Conservation (phyloP, 2,888 invertebrate genomes). For the Corythucha ciliata region DNA sequence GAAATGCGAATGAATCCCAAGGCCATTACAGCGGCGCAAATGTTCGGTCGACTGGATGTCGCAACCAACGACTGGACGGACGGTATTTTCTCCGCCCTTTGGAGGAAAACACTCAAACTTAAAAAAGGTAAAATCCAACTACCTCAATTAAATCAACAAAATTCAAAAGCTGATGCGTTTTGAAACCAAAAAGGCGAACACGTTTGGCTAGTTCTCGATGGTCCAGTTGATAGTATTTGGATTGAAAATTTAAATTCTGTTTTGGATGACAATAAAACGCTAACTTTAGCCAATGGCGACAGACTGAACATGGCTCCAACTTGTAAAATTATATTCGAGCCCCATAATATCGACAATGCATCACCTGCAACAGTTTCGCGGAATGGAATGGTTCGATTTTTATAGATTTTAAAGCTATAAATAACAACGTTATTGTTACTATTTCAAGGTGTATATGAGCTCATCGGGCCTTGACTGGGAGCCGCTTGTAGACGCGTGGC, state of each 20-base stretch:
- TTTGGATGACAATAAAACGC: conserved; percentile 88
- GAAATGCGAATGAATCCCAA: conserved; percentile 99
- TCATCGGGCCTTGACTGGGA: conserved; percentile 89
- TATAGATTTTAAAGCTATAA: background rate
- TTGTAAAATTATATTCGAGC: conserved; percentile 93
- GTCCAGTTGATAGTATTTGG: conserved; percentile 96
- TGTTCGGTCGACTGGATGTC: conserved; percentile 93
- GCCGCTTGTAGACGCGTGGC: conserved; percentile 79
- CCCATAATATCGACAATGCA: conserved; percentile 95
- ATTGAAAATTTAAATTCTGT: conserved; percentile 97
- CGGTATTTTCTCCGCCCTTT: conserved; percentile 92
- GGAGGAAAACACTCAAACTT: conserved; percentile 85
- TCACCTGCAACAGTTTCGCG: conserved; percentile 94
- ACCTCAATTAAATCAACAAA: too few species aligned
- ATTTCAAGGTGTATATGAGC: conserved; percentile 75
- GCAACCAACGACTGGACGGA: conserved; percentile 99
- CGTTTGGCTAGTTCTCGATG: conserved; percentile 90
- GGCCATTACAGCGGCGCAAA: conserved; percentile 92
- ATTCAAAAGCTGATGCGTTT: too few species aligned
- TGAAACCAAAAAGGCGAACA: conserved; percentile 69
- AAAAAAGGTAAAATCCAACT: conserved; percentile 52
- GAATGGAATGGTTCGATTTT: conserved; percentile 60
- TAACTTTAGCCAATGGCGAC: conserved; percentile 92
- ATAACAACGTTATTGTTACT: background rate
- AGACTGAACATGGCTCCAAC: conserved; percentile 87